phyloP scores from a whole-genome alignment of 2,797 vertebrate genomes.

The Lepidocolaptes lacrymiger region DNA sequence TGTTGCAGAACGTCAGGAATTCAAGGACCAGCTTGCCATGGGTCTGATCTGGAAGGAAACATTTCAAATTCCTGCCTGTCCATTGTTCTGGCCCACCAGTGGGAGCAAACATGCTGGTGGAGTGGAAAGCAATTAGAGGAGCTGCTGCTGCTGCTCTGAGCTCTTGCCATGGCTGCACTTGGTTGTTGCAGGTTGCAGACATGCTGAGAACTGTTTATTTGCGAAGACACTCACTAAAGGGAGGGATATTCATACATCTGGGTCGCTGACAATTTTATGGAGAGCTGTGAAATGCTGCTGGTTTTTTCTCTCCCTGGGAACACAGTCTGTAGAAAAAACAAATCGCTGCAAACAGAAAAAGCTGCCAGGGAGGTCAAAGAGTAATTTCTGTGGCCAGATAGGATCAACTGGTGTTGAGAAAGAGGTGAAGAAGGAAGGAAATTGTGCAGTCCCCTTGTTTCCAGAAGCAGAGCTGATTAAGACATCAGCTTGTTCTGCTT shows the following conservation, averaged over 20 bases:
- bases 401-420: not conserved
- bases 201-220: slow-evolving; percentile 29
- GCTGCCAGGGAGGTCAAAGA: not conserved
- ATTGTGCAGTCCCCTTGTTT: not conserved
- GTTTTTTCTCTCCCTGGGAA: not conserved
- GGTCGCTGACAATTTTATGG: not conserved
- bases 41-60: not conserved
- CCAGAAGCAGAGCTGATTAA: not conserved
- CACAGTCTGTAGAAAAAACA: not conserved
- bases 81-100: not conserved
- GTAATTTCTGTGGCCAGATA: not conserved
- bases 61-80: not conserved
- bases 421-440: not conserved
- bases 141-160: slow-evolving; percentile 7
- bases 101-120: not conserved
- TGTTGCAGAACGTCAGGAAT: not conserved
- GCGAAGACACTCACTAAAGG: not conserved
- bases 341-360: not conserved
- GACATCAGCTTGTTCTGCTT: not conserved
- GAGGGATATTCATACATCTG: not conserved
- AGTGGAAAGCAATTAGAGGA: slow-evolving; percentile 46
- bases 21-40: not conserved
- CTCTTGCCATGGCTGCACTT: not conserved
- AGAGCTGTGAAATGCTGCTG: not conserved
- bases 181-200: not conserved